Conservation (phyloP, 2,113 vertebrate genomes). For the Dromiciops gliroides region DNA sequence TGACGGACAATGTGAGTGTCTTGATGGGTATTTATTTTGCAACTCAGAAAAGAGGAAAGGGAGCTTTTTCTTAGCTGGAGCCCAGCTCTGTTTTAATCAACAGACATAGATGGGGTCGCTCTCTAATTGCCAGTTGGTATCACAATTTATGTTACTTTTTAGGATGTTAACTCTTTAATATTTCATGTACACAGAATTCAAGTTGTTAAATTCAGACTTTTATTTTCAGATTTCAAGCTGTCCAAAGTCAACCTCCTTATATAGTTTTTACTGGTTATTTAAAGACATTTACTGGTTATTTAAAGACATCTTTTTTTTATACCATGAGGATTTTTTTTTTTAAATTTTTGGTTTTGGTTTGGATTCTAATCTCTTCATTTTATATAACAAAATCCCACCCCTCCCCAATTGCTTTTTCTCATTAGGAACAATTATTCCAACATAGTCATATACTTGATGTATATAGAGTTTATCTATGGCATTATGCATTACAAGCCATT, state of each 20-base stretch:
- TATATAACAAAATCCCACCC: not conserved
- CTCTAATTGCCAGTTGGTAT: not conserved
- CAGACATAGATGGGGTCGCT: not conserved
- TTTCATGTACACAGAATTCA: not conserved
- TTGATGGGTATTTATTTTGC: not conserved
- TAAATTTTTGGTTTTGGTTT: too few species aligned
- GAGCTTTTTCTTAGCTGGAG: constrained; percentile 3
- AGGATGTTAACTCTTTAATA: constrained; percentile 2
- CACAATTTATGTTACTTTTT: constrained; percentile 22
- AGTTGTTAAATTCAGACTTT: constrained; percentile 30
- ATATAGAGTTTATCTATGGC: not conserved
- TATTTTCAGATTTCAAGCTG: constrained; percentile 42
- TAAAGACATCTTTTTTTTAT: too few species aligned
- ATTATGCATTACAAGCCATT: not conserved
- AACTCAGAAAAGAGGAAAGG: constrained; percentile 1
- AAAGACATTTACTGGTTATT: constrained; percentile 4
- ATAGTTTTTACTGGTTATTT: constrained; percentile 48
- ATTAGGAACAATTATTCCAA: constrained; percentile 53
- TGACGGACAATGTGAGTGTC: constrained; percentile 24
- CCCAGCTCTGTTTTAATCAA: constrained; percentile 50
- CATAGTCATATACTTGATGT: constrained; percentile 5
- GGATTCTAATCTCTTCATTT: constrained; percentile 26
- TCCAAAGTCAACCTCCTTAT: not conserved
- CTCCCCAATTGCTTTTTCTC: not conserved
- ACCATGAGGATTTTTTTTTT: too few species aligned